These are phyloP conservation scores for Gastrophysa polygoni DNA, from an alignment of 2,888 invertebrate genomes.

Conservation along the genomic window DNA sequence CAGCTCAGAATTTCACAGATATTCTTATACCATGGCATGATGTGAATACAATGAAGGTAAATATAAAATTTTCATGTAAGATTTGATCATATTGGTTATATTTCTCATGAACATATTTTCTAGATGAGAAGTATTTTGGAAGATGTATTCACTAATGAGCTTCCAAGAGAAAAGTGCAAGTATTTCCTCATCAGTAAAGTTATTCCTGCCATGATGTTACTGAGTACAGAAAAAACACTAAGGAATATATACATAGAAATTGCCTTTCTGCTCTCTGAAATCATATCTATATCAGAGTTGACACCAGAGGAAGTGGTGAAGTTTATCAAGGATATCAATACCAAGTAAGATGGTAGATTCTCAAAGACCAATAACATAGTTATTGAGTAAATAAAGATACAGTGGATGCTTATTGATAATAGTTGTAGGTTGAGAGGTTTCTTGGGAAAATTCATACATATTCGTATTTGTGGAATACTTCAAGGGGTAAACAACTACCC, in stretches of 20 bases:
- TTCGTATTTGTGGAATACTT: too few species aligned
- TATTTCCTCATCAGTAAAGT: conserved; percentile 31
- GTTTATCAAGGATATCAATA: conserved; percentile 31
- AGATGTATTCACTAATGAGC: conserved; percentile 27
- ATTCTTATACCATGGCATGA: conserved; percentile 22
- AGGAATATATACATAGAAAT: conserved; percentile 34
- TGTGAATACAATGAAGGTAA: conserved; percentile 19
- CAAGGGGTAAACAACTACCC: too few species aligned
- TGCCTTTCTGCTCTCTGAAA: conserved; percentile 32
- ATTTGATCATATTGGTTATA: too few species aligned
- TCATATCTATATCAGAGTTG: conserved; percentile 32
- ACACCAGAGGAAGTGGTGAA: conserved; percentile 28
- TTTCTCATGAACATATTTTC: conserved; percentile 15
- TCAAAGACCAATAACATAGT: too few species aligned
- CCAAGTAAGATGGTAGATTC: conserved; percentile 28
- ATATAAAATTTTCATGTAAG: too few species aligned
- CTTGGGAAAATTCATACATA: too few species aligned
- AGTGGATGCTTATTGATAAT: too few species aligned
- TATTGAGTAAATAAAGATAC: too few species aligned
- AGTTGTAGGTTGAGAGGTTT: too few species aligned
- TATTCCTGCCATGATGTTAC: conserved; percentile 36
- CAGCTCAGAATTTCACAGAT: conserved; percentile 16
- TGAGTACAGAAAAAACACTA: conserved; percentile 23
- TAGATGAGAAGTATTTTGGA: conserved; percentile 32
- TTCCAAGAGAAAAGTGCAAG: conserved; percentile 28